These are phyloP conservation scores for Drosophila ercepeae DNA, from an alignment of 1,140 invertebrate species.

Conservation along the genomic window DNA sequence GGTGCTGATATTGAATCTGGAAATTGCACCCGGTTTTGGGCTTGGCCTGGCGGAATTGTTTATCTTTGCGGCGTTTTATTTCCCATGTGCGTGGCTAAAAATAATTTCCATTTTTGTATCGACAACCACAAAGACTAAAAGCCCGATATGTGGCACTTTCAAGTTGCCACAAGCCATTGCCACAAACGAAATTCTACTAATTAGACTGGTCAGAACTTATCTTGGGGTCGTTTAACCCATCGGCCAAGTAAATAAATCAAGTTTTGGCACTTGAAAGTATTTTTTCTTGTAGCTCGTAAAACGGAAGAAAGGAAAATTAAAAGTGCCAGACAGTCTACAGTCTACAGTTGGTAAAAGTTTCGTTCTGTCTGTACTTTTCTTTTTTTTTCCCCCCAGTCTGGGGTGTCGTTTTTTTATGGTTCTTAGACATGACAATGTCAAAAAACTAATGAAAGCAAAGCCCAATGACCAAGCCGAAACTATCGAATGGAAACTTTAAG, in stretches of 20 bases:
- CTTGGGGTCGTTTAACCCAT: conserved; percentile 39
- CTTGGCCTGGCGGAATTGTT: conserved; percentile 43
- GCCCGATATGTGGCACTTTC: conserved; percentile 33
- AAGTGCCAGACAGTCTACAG: conserved; percentile 25
- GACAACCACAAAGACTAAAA: conserved; percentile 31
- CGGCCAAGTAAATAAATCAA: conserved; percentile 38
- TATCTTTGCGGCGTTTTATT: conserved; percentile 34
- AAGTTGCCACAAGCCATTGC: conserved; percentile 29
- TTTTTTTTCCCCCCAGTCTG: no score
- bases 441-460: conserved; percentile 36
- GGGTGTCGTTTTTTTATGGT: conserved; percentile 44
- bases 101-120: conserved; percentile 39
- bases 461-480: conserved; percentile 10
- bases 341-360: conserved; percentile 30
- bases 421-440: conserved; percentile 32
- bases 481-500: not conserved
- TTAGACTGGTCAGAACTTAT: conserved; percentile 27
- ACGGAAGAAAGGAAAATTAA: conserved; percentile 45
- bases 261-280: conserved; percentile 39
- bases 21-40: conserved; percentile 45
- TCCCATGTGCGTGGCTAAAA: conserved; percentile 52
- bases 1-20: conserved; percentile 19
- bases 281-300: conserved; percentile 34
- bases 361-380: conserved; percentile 24
- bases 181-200: conserved; percentile 50